A percentile compares a stretch with the other conserved stretches of the same genome.
Evolutionary conservation across 2,797 vertebrate genomes (phyloP).

Genomic region (Spinus olivaceus): DNA sequence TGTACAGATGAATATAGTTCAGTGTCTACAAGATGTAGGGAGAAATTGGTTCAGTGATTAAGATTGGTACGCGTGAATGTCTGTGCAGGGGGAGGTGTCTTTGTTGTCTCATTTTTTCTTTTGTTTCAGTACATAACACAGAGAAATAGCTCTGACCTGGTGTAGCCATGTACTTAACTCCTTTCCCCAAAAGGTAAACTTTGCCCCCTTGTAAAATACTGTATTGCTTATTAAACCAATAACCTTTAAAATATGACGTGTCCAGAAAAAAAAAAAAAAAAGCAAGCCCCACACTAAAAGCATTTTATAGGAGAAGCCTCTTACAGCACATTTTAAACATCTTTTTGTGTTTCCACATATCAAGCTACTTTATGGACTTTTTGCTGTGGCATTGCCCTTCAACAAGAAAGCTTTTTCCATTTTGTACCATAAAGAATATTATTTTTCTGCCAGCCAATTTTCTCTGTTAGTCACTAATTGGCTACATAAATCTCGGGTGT

Average conservation of each 20-base stretch:
- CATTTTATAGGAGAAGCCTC: conserved; percentile 67
- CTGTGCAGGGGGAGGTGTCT: background rate
- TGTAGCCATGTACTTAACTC: conserved; percentile 56
- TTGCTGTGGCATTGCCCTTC: conserved; percentile 93
- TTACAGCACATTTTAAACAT: conserved; percentile 69
- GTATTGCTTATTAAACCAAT: conserved; percentile 74
- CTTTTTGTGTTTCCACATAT: conserved; percentile 81
- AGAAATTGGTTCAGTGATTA: conserved; percentile 43
- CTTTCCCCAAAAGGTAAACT: conserved; percentile 65
- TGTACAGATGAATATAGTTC: conserved; percentile 66
- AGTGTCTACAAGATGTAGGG: conserved; percentile 49
- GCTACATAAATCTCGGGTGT: conserved; percentile 99
- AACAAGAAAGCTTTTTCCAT: conserved; percentile 92
- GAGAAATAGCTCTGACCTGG: conserved; percentile 58
- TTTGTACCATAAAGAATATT: conserved; percentile 99
- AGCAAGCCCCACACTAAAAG: conserved; percentile 37
- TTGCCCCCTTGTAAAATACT: conserved; percentile 66
- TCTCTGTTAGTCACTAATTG: conserved; percentile 99
- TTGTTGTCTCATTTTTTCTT: conserved; percentile 51
- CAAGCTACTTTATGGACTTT: conserved; percentile 90
- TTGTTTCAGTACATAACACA: conserved; percentile 61
- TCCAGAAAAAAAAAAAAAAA: background rate
- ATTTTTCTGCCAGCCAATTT: conserved; percentile 99
- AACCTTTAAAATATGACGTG: conserved; percentile 71
- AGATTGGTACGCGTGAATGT: background rate